These are phyloP conservation scores for Echiichthys vipera DNA, from an alignment of 2,797 vertebrate genomes.

Conservation along the genomic window DNA sequence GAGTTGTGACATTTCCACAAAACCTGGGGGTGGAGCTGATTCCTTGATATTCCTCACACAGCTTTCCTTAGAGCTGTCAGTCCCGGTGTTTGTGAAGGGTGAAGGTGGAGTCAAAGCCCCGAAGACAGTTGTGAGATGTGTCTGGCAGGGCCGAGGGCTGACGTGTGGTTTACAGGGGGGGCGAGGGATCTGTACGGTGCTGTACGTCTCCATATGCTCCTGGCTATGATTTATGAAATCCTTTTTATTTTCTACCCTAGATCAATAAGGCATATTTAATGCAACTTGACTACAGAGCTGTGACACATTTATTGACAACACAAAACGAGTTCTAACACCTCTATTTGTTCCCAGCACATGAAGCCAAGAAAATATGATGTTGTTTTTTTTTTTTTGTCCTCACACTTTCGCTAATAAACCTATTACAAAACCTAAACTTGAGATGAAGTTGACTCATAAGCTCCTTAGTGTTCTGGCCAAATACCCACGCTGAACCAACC, in stretches of 20 bases:
- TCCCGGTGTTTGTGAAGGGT: conserved; percentile 47
- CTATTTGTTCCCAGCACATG: neutral
- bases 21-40: conserved; percentile 49
- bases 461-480: conserved; percentile 7
- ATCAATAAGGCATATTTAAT: neutral
- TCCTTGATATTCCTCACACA: conserved; percentile 64
- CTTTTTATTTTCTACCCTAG: neutral
- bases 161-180: conserved; percentile 8
- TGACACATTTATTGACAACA: neutral
- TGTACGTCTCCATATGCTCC: conserved; percentile 10
- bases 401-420: neutral
- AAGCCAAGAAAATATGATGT: conserved; percentile 14
- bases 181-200: too few species aligned
- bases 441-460: conserved; percentile 21
- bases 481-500: conserved; percentile 16
- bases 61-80: conserved; percentile 56
- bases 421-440: conserved; percentile 5
- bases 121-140: conserved; percentile 43
- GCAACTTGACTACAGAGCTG: neutral
- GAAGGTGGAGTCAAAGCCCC: conserved; percentile 45
- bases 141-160: conserved; percentile 38
- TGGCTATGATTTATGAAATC: neutral
- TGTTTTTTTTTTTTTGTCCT: conserved; percentile 5
- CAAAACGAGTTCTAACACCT: neutral
- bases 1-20: conserved; percentile 70